These are phyloP conservation scores for Lithosia quadra DNA, from an alignment of 2,888 invertebrate species.

Conservation along the genomic window DNA sequence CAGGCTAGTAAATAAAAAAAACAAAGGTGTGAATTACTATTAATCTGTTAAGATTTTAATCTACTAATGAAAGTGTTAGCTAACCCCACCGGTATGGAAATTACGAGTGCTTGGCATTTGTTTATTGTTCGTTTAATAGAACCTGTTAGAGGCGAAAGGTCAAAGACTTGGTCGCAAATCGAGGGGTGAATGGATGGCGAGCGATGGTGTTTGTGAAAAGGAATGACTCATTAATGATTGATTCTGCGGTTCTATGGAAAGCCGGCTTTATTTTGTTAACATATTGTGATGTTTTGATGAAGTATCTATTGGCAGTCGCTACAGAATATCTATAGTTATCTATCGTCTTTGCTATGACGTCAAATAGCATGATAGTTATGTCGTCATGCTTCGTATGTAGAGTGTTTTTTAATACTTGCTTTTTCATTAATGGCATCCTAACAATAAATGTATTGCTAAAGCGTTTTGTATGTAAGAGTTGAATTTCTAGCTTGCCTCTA, in stretches of 20 bases:
- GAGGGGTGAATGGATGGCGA: constrained; percentile 5
- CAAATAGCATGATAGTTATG: background rate
- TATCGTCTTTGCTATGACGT: too few relatives aligned
- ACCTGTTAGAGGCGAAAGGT: constrained; percentile 14
- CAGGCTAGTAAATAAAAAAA: background rate
- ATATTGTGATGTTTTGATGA: background rate
- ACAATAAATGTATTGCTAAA: too few relatives aligned
- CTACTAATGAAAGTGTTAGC: constrained; percentile 20
- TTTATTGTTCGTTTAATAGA: constrained; percentile 9
- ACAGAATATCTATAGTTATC: too few relatives aligned
- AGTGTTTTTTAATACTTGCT: too few relatives aligned
- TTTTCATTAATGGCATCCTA: too few relatives aligned
- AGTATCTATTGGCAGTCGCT: background rate
- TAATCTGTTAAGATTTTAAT: constrained; percentile 8
- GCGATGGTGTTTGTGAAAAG: constrained; percentile 4
- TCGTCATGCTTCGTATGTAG: background rate
- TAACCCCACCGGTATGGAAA: constrained; percentile 11
- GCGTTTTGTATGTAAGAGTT: too few relatives aligned
- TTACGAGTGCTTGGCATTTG: background rate
- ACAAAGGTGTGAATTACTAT: background rate
- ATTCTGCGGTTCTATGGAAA: background rate
- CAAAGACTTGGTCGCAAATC: constrained; percentile 18
- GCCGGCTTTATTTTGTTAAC: background rate
- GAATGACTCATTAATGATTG: constrained; percentile 13
- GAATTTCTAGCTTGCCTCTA: too few relatives aligned